phyloP scores from a whole-genome alignment of 2,113 vertebrate genomes.

The Actenoides hombroni region DNA sequence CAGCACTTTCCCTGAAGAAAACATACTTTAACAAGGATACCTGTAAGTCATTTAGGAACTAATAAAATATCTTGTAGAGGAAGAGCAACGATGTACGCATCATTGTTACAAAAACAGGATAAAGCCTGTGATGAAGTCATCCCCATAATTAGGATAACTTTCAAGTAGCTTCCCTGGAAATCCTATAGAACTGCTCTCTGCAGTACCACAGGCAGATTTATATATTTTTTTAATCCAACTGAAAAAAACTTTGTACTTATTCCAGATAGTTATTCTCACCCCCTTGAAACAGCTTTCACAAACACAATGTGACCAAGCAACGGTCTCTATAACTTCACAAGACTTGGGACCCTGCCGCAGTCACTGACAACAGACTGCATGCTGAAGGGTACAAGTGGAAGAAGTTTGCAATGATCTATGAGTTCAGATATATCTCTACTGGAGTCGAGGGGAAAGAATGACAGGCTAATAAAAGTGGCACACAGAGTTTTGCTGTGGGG shows the following conservation, averaged over 20 bases:
- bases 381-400: background rate
- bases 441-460: background rate
- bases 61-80: background rate
- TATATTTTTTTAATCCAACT: background rate
- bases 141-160: background rate
- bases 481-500: background rate
- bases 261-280: background rate
- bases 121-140: background rate
- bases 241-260: background rate
- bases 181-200: background rate
- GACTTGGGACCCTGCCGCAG: background rate
- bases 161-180: background rate
- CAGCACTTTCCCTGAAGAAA: background rate
- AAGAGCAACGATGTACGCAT: background rate
- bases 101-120: background rate
- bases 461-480: background rate
- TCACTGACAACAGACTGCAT: rapidly evolving
- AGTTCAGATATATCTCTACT: background rate
- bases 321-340: background rate
- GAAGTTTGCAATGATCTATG: background rate
- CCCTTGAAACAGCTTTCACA: background rate
- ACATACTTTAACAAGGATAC: background rate
- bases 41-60: background rate
- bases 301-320: rapidly evolving
- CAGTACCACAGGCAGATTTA: background rate